phyloP scores from a whole-genome alignment of 2,888 invertebrate species.

The Lochmaea crataegi region DNA sequence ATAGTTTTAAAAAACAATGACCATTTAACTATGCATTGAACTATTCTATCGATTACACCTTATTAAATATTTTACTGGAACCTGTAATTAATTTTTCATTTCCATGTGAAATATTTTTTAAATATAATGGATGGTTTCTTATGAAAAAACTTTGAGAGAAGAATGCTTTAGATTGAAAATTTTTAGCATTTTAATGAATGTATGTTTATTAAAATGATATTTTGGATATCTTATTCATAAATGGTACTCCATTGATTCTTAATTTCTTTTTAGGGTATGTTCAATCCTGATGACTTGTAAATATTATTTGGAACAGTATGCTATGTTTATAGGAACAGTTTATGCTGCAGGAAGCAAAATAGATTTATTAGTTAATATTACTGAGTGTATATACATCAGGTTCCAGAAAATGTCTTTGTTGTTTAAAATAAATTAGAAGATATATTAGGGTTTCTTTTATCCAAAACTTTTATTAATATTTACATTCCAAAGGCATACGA shows the following conservation, averaged over 20 bases:
- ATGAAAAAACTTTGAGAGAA: no score
- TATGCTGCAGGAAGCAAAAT: background rate
- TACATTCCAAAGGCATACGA: background rate
- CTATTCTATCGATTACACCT: no score
- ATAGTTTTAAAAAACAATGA: no score
- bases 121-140: no score
- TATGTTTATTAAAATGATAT: background rate
- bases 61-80: no score
- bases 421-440: background rate
- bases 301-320: background rate
- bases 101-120: no score
- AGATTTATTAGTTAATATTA: slow-evolving; percentile 12
- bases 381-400: slow-evolving; percentile 7
- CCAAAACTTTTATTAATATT: background rate
- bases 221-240: slow-evolving; percentile 23
- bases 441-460: slow-evolving; percentile 17
- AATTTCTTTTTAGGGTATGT: slow-evolving; percentile 56
- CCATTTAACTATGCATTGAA: no score
- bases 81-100: no score
- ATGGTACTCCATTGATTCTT: background rate
- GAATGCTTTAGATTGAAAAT: slow-evolving; percentile 5
- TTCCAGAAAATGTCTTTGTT: background rate
- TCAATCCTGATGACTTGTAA: slow-evolving; percentile 59
- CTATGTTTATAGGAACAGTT: background rate
- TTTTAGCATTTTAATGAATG: slow-evolving; percentile 3